phyloP scores from a whole-genome alignment of 2,888 invertebrate species.

The Ellobium chinense region DNA sequence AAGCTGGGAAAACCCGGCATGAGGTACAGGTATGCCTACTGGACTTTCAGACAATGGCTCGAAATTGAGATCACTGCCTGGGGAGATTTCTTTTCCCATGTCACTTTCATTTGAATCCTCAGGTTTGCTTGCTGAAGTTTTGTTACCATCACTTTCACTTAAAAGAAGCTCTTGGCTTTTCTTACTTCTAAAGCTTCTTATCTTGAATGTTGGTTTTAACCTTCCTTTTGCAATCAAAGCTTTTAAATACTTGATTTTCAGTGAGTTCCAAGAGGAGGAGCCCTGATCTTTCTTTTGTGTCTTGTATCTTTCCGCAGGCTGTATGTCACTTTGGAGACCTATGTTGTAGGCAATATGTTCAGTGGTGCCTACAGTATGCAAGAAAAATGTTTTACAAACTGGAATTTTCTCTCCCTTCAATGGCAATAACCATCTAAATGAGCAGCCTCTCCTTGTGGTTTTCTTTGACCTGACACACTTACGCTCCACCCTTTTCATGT shows the following conservation, averaged over 20 bases:
- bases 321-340: conserved; percentile 14
- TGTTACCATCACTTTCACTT: background rate
- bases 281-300: background rate
- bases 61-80: background rate
- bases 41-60: background rate
- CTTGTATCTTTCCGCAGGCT: background rate
- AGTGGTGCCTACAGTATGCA: conserved; percentile 23
- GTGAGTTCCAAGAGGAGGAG: background rate
- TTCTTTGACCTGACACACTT: conserved; percentile 9
- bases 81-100: no score
- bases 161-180: background rate
- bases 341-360: conserved; percentile 25
- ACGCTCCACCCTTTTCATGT: conserved; percentile 4
- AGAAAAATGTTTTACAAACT: conserved; percentile 21
- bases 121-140: background rate
- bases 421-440: conserved; percentile 7
- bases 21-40: background rate
- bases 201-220: background rate
- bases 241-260: background rate
- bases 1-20: background rate
- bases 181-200: background rate
- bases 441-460: conserved; percentile 21
- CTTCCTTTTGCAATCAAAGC: conserved; percentile 8
- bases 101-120: background rate
- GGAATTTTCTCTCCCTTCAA: background rate